Evolutionary conservation across 1,140 invertebrate genomes (phyloP).

Genomic region (Rhagoletis pomonella): DNA sequence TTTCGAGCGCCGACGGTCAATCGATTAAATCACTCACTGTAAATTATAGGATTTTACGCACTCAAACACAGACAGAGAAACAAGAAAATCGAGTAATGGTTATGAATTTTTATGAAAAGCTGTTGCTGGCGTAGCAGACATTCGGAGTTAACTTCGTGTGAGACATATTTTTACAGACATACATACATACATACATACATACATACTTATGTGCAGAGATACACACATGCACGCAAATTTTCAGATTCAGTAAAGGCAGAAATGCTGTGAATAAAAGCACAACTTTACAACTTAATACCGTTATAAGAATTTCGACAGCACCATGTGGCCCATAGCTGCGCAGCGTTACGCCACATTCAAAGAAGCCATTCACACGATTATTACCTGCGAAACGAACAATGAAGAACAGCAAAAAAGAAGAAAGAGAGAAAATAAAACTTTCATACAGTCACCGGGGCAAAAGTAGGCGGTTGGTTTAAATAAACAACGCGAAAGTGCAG

Average conservation of each 20-base stretch:
- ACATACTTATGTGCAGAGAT: no score
- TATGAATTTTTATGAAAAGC: not conserved
- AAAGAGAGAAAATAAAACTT: not conserved
- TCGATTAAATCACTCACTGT: no score
- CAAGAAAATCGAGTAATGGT: not conserved
- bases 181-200: not conserved
- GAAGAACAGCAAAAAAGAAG: not conserved
- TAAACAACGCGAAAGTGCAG: not conserved
- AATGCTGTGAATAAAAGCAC: not conserved
- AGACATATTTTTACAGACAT: not conserved
- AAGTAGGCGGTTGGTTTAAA: not conserved
- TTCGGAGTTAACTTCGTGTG: not conserved
- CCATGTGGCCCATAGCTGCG: not conserved
- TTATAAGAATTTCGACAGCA: not conserved
- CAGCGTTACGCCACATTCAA: not conserved
- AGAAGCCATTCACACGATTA: slow-evolving; percentile 9
- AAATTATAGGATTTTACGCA: no score
- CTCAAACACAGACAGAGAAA: no score
- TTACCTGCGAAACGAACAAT: slow-evolving; percentile 36
- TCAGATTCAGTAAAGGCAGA: not conserved
- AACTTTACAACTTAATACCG: not conserved
- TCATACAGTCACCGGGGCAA: not conserved
- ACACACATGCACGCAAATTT: no score
- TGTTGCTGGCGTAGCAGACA: not conserved
- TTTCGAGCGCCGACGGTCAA: no score